These are phyloP conservation scores for Argya squamiceps DNA, from an alignment of 2,797 vertebrate genomes.

Conservation along the genomic window DNA sequence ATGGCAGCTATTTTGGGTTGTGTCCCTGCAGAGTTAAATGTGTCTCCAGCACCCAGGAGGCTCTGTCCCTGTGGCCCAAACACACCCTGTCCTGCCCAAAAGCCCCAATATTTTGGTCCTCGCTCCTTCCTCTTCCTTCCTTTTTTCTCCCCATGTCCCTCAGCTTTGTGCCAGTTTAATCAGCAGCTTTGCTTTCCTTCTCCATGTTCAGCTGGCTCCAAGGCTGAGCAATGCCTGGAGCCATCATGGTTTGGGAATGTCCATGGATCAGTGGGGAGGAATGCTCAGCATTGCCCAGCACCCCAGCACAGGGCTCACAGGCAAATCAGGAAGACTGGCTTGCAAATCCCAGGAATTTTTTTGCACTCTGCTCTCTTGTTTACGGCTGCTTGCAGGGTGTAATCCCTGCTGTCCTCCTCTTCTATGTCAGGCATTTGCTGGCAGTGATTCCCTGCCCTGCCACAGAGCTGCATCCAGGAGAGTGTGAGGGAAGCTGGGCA, in stretches of 20 bases:
- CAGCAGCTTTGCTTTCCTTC: not conserved
- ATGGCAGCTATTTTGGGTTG: not conserved
- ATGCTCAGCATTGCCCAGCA: not conserved
- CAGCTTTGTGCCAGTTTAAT: not conserved
- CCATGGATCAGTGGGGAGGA: not conserved
- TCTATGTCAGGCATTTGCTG: not conserved
- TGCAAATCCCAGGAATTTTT: not conserved
- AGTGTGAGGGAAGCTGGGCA: not conserved
- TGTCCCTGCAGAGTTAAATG: not conserved
- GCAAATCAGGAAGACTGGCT: not conserved
- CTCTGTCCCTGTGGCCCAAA: not conserved
- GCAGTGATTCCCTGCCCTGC: not conserved
- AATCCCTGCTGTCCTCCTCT: not conserved
- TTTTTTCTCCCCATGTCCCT: not conserved
- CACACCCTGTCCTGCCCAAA: not conserved
- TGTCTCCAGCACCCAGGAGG: not conserved
- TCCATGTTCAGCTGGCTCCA: accelerated
- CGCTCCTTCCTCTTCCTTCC: not conserved
- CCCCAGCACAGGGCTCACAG: accelerated
- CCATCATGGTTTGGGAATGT: not conserved
- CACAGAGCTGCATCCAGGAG: not conserved
- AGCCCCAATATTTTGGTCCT: not conserved
- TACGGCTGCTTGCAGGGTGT: not conserved
- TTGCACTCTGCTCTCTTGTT: not conserved
- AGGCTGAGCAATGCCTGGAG: not conserved